Conservation (phyloP, 2,888 invertebrate species). For the Ariolimax columbianus region DNA sequence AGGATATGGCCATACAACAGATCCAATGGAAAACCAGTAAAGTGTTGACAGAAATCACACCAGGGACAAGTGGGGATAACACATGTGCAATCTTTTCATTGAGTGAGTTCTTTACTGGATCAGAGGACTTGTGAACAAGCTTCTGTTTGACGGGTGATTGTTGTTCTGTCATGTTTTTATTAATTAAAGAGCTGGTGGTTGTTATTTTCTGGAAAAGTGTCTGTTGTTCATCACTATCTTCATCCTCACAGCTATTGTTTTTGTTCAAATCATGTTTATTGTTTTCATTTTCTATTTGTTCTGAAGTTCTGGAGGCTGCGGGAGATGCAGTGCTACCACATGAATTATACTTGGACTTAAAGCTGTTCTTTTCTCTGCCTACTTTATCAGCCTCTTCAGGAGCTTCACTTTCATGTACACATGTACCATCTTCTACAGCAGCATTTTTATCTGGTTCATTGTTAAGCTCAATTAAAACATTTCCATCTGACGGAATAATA, state of each 20-base stretch:
- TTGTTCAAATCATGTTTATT: background rate
- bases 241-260: background rate
- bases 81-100: background rate
- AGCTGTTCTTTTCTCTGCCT: background rate
- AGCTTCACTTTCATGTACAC: background rate
- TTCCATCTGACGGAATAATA: background rate
- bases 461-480: slow-evolving; percentile 13
- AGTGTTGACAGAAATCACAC: slow-evolving; percentile 37
- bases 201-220: slow-evolving; percentile 6
- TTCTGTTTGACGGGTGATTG: background rate
- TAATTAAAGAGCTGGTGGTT: background rate
- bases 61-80: slow-evolving; percentile 26
- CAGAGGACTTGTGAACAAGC: too few relatives aligned
- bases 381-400: background rate
- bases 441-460: background rate
- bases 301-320: background rate
- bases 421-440: background rate
- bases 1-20: slow-evolving; percentile 34
- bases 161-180: background rate
- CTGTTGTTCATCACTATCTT: slow-evolving; percentile 11
- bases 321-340: background rate
- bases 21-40: slow-evolving; percentile 46
- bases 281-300: too few relatives aligned
- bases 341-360: background rate
- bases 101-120: background rate